These are phyloP conservation scores for Aporrectodea caliginosa DNA, from an alignment of 1,140 invertebrate genomes.

Conservation along the genomic window DNA sequence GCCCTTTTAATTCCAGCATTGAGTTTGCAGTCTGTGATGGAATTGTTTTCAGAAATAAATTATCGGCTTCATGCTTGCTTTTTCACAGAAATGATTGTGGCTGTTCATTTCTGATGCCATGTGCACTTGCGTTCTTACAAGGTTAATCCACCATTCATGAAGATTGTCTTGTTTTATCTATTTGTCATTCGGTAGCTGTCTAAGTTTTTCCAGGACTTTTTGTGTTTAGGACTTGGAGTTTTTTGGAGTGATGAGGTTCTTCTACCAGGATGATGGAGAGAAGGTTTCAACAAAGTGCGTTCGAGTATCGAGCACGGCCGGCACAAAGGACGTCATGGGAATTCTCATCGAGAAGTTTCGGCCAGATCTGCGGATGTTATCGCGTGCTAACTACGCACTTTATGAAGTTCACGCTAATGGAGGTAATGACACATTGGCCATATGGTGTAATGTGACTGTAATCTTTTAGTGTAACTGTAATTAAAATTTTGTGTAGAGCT, in stretches of 20 bases:
- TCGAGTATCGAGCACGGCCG: conserved; percentile 90
- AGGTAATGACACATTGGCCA: too few relatives aligned
- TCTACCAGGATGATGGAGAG: conserved; percentile 80
- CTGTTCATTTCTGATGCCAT: too few relatives aligned
- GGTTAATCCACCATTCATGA: background rate
- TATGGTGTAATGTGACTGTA: too few relatives aligned
- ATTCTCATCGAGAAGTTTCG: conserved; percentile 98
- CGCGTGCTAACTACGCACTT: conserved; percentile 88
- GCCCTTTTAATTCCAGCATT: too few relatives aligned
- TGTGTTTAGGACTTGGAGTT: conserved; percentile 93
- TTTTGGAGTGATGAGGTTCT: conserved; percentile 97
- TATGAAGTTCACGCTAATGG: conserved; percentile 91
- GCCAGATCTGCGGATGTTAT: conserved; percentile 98
- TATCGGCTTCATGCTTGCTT: too few relatives aligned
- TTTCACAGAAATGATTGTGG: too few relatives aligned
- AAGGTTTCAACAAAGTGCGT: conserved; percentile 99
- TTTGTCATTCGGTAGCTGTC: background rate
- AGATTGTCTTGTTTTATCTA: background rate
- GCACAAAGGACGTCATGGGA: conserved; percentile 88
- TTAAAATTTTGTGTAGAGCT: too few relatives aligned
- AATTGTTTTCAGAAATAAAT: too few relatives aligned
- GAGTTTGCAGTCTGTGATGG: too few relatives aligned
- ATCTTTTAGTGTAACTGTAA: too few relatives aligned
- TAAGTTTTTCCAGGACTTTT: conserved; percentile 32
- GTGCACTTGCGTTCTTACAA: too few relatives aligned